Percentiles rank a stretch among this genome's conserved stretches.
These are phyloP conservation scores for Eremophila alpestris DNA, from an alignment of 2,797 vertebrate genomes.

Conservation along the genomic window DNA sequence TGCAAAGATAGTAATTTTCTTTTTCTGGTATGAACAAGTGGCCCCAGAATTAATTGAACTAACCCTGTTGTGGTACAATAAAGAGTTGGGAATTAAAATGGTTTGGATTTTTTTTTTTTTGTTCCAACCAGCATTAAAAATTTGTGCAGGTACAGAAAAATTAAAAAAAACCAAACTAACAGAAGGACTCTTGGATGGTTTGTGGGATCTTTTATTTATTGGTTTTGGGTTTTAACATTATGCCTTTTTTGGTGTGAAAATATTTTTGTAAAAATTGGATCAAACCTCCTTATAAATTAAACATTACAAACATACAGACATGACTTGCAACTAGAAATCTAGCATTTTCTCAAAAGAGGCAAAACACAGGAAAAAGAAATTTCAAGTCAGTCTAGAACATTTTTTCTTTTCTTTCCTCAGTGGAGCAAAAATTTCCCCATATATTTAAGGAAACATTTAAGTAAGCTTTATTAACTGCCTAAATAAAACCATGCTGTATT, in stretches of 20 bases:
- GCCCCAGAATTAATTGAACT: background rate
- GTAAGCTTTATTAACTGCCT: background rate
- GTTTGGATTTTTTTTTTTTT: background rate
- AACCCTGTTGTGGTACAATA: background rate
- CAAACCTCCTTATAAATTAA: background rate
- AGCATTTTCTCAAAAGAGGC: background rate
- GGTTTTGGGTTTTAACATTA: background rate
- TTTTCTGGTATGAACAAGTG: background rate
- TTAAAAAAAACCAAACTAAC: accelerated
- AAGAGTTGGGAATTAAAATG: background rate
- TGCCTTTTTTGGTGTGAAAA: background rate
- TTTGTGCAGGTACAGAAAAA: background rate
- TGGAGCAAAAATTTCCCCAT: background rate
- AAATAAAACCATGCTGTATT: background rate
- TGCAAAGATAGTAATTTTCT: background rate
- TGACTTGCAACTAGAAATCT: background rate
- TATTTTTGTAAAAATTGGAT: background rate
- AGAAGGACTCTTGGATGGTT: background rate
- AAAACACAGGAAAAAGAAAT: background rate
- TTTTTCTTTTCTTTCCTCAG: background rate
- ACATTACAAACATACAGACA: background rate
- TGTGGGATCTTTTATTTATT: background rate
- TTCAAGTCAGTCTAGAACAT: background rate
- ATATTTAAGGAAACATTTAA: background rate
- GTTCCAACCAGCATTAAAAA: background rate